Conservation (phyloP, 1,140 invertebrate species). For the Leptinotarsa lineolata region DNA sequence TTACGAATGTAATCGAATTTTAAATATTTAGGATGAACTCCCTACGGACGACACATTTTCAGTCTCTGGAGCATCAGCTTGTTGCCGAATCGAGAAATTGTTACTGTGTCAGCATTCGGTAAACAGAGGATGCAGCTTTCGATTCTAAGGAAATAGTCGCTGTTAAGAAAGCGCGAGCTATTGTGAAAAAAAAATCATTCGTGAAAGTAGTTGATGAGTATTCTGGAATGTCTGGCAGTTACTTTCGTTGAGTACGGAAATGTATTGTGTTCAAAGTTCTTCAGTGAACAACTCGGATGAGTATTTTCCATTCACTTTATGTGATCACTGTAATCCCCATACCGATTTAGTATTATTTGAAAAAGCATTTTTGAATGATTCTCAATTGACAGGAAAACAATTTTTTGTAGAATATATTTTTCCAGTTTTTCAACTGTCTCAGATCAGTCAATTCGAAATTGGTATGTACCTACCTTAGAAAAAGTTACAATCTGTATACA, state of each 20-base stretch:
- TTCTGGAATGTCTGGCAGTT: not conserved
- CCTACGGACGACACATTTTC: constrained; percentile 14
- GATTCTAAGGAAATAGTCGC: constrained; percentile 6
- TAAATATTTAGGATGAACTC: constrained; percentile 21
- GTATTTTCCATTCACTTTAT: no score
- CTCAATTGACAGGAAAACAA: no score
- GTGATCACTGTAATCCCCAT: no score
- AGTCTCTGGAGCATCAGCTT: constrained; percentile 15
- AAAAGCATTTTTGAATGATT: no score
- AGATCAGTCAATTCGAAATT: no score
- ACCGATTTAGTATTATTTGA: no score
- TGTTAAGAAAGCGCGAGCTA: not conserved
- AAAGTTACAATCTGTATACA: no score
- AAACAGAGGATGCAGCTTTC: constrained; percentile 14
- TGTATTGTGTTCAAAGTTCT: not conserved
- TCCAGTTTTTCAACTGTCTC: no score
- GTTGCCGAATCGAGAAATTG: constrained; percentile 20
- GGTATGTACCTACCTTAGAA: no score
- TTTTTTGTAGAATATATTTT: no score
- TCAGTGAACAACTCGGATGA: not conserved
- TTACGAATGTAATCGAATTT: constrained; percentile 25
- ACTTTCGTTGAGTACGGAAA: not conserved
- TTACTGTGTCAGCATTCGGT: constrained; percentile 21
- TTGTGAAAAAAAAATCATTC: not conserved
- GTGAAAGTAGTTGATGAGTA: constrained; percentile 5